These are phyloP conservation scores for Mellivora capensis DNA, from an alignment of 2,113 vertebrate species.

Conservation along the genomic window DNA sequence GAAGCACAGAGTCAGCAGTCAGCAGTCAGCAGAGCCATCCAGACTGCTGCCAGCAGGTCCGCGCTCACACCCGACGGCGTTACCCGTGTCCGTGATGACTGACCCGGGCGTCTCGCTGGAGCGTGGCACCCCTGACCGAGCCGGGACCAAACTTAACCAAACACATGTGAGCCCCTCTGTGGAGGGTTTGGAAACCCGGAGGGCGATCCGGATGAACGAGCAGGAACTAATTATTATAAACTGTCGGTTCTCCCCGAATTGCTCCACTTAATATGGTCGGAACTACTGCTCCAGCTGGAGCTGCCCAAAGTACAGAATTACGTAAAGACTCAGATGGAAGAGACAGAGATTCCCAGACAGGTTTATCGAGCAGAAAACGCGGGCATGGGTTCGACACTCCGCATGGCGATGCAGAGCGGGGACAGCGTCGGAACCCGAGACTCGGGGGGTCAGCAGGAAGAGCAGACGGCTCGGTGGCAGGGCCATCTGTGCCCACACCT, in stretches of 20 bases:
- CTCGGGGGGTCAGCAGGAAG: background rate
- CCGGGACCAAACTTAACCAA: background rate
- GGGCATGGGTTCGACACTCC: too few species aligned
- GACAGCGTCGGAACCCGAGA: fast-evolving
- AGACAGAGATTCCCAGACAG: background rate
- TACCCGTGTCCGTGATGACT: background rate
- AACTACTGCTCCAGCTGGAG: background rate
- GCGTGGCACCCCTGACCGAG: background rate
- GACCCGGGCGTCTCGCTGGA: fast-evolving
- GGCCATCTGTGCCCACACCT: background rate
- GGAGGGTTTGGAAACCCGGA: background rate
- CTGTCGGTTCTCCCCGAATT: background rate
- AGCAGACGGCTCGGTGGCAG: background rate
- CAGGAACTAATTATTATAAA: background rate
- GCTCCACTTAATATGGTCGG: background rate
- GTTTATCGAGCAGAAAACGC: background rate
- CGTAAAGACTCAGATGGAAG: background rate
- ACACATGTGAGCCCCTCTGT: too few species aligned
- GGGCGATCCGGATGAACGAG: fast-evolving
- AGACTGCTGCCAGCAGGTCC: background rate
- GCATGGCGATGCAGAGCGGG: fast-evolving
- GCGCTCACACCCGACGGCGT: fast-evolving
- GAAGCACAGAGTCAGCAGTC: background rate
- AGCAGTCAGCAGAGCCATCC: background rate
- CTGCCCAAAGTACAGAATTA: background rate